Base-by-base conservation (phyloP, 2,888 invertebrate species). In the Automeris io region DNA sequence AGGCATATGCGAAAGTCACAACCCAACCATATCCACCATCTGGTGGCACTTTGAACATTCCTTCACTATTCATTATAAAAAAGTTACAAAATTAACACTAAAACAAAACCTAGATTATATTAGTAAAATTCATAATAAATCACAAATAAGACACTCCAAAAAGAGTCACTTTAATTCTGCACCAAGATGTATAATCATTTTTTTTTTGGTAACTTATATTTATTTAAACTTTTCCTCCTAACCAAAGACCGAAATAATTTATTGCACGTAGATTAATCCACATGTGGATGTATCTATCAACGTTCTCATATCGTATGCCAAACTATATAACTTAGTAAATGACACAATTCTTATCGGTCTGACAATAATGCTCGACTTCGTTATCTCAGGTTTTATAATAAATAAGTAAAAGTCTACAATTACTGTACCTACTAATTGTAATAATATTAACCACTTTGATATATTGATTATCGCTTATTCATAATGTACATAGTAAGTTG, bases 11-110 rank as follows among this genome's bases (percentile, higher is more conserved):
- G 36, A 89, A 61, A 7, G 90, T 89, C 33, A 91, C 83, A 19
- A 90, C 75, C 91, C 91, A 91, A 8, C 91, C 91, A 67, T 90
- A 91, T 8, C 91, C 91, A 43, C 91, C 91, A 55, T 91, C 90
- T 0, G 91, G 91, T 23, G 91, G 89, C 42, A 88, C 78, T 56
- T 81, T 83, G 38, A 66, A 67, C 42, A 50, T 58, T 49, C 55
- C 58, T 41, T 48, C 51, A 43, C 60, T 69, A 43, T 68, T 57
- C 79, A 80, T 82, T 45, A 40, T 69, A 6, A 21, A 36, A n/a
- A n/a, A n/a, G n/a, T n/a, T 48, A 42, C 11, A 43, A 42, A 18
- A 3, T 46, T 24, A 34, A 40, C 29, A 29, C 29, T 16, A 16
- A 29, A 16, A 6, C 12, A 12, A 8, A 13, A 26, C 26, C n/a